Base-by-base conservation (phyloP, 1,140 invertebrate genomes). In the Bombus pyrosoma region DNA sequence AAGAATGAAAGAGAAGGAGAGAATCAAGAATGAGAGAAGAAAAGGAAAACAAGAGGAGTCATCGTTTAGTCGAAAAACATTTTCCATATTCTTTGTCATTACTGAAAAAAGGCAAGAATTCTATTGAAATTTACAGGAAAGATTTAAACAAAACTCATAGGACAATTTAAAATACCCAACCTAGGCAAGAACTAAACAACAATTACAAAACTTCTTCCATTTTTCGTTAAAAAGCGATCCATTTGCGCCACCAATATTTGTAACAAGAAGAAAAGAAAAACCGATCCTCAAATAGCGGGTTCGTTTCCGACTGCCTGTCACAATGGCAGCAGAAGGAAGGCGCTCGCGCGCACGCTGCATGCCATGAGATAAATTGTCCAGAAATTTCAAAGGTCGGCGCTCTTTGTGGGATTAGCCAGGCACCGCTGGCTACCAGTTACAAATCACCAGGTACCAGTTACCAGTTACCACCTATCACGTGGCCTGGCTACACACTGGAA, bases 371-470 rank as follows among this genome's bases (percentile, higher is more conserved):
- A 93, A 93, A 93, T 93, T 93, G 92, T 90, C 89, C 92, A 93
- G 91, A 93, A 93, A 91, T 92, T 91, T 93, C 85, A 88, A 90
- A 90, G 81, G 88, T 88, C 92, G 92, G 91, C 89, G 62, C 83
- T 85, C 91, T 93, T 93, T 93, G 89, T 92, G 62, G 91, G 92
- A 93, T 93, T 93, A 93, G 92, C 73, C 87, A 83, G 81, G 62
- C 83, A 87, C 86, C 85, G 71, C 77, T 80, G 91, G 89, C 91
- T 93, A 92, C 92, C 88, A 91, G 88, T 90, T 87, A 92, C 88
- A 93, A 91, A 93, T 93, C 91, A 92, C 85, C 83, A 81, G 91
- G 87, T 91, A 93, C 92, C 91, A 93, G 92, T 91, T 91, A 89
- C 85, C 89, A 92, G 91, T 91, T 85, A 86, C 87, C 88, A 91